These are phyloP conservation scores for human (Homo sapiens) DNA, from an alignment of 2,113 vertebrate species.

Conservation along the genomic window GRCh38 chr16:83010001-83010500, in stretches of 20 bases:
- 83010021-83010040: too few species aligned
- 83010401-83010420: neutral
- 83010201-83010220: neutral
- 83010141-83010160: too few species aligned
- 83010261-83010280: neutral
- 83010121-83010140: too few species aligned
- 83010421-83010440: neutral
- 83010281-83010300: neutral
- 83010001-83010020: too few species aligned
- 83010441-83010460: neutral
- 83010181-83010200: neutral
- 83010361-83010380: neutral
- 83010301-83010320: neutral
- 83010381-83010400: neutral
- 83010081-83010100: too few species aligned
- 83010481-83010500: neutral
- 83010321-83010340: neutral
- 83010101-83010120: too few species aligned
- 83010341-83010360: neutral
- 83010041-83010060: too few species aligned
- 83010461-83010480: neutral
- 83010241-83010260: neutral
- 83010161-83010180: neutral
- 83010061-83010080: too few species aligned
- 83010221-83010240: neutral